phyloP scores from a whole-genome alignment of 2,888 invertebrate genomes.

The Anticlea derivata region DNA sequence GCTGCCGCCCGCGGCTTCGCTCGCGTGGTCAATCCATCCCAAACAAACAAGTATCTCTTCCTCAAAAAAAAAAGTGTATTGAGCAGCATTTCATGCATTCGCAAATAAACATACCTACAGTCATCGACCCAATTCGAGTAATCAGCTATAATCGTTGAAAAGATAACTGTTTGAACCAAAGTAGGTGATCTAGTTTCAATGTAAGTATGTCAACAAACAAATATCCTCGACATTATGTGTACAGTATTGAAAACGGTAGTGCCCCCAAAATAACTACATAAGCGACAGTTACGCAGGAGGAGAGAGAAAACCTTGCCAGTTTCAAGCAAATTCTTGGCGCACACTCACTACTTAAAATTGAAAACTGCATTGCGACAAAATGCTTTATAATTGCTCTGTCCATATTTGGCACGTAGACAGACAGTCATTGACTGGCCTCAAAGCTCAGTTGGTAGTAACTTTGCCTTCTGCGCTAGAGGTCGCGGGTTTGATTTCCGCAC shows the following conservation, averaged over 20 bases:
- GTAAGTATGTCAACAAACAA: slow-evolving; percentile 9
- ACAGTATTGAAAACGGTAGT: neutral
- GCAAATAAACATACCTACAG: slow-evolving; percentile 18
- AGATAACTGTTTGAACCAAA: slow-evolving; percentile 19
- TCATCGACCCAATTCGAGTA: slow-evolving; percentile 32
- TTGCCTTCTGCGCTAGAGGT: too few relatives aligned
- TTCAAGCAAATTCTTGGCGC: slow-evolving; percentile 18
- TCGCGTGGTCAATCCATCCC: too few relatives aligned
- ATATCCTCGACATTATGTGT: neutral
- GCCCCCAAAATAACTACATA: too few relatives aligned
- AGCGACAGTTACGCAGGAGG: neutral
- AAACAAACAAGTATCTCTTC: too few relatives aligned
- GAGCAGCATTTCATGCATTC: neutral
- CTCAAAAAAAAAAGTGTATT: too few relatives aligned
- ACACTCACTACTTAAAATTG: slow-evolving; percentile 10
- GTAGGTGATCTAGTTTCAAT: slow-evolving; percentile 18
- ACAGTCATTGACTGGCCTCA: too few relatives aligned
- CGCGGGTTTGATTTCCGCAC: too few relatives aligned
- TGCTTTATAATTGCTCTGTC: slow-evolving; percentile 16
- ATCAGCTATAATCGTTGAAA: slow-evolving; percentile 20
- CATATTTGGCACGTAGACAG: slow-evolving; percentile 21
- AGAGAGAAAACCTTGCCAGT: neutral
- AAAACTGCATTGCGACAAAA: slow-evolving; percentile 28
- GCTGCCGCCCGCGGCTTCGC: too few relatives aligned
- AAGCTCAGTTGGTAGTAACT: too few relatives aligned